These are phyloP conservation scores for Heteronetta atricapilla DNA, from an alignment of 2,113 vertebrate species.

Conservation along the genomic window DNA sequence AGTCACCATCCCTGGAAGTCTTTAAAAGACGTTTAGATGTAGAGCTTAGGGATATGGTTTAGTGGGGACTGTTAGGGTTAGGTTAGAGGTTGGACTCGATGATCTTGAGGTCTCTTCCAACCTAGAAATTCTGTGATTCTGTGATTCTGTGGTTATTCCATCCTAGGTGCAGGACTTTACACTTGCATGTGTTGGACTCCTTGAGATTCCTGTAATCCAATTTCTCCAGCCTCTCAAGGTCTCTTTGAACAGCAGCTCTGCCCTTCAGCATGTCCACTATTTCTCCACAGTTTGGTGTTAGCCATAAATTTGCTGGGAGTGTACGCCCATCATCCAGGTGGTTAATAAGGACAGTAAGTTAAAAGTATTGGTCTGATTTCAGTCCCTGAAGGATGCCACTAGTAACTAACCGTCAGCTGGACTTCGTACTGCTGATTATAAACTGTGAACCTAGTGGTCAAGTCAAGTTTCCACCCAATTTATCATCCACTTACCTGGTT, in stretches of 20 bases:
- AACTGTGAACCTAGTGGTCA: not conserved
- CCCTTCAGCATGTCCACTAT: not conserved
- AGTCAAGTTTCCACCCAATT: not conserved
- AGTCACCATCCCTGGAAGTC: no score
- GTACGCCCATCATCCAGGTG: not conserved
- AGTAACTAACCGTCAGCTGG: not conserved
- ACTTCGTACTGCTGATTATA: not conserved
- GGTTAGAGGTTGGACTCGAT: no score
- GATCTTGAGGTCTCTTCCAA: no score
- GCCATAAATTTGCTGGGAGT: not conserved
- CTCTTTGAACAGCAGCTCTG: not conserved
- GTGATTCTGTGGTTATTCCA: no score
- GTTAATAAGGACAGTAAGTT: not conserved
- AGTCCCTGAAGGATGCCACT: not conserved
- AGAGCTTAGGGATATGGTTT: no score
- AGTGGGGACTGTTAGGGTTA: no score
- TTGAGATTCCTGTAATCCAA: not conserved
- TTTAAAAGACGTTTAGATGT: no score
- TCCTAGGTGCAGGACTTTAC: not conserved
- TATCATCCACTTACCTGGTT: not conserved
- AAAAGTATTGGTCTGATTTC: not conserved
- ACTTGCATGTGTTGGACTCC: not conserved
- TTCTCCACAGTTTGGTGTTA: not conserved
- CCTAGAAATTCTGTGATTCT: no score
- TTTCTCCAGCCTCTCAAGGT: not conserved